Evolutionary conservation across 2,797 vertebrate genomes (phyloP), one percentile per base, ranked within the genome.

Genomic region (Mastacembelus armatus): DNA sequence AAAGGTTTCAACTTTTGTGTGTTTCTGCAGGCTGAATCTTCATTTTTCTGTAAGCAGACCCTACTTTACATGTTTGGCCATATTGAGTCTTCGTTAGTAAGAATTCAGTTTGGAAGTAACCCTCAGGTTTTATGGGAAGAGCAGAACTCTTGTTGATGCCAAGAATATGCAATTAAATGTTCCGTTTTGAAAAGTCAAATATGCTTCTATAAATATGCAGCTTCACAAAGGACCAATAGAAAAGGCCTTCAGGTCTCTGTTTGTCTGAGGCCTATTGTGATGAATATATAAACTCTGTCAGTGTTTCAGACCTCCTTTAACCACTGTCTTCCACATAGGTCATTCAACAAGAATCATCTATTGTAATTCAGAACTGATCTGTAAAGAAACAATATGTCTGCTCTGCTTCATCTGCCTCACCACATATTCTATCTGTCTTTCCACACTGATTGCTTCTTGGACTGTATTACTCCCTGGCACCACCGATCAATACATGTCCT

Each of bases 401-500:
- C n/a, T 73, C 49, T 32, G 35, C 54, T 75, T 66, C 63, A 45
- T 67, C 63, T 59, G 54, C 71, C 57, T 51, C 73, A 1, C 63
- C 60, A 51, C 71, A 7, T 44, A 65, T 45, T 72, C 69, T 14
- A 4, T 66, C 76, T 82, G 71, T 49, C 60, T 57, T 51, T 56
- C 57, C 57, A 26, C 45, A 1, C 71, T 39, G 72, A 82, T 82
- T 75, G 72, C 80, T 71, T 76, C 72, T 79, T 64, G 69, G 85
- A 58, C 83, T 89, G 88, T 85, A 88, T 85, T 85, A 71, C 84
- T 88, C 74, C 61, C 62, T 64, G 56, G 68, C 65, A 84, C 66
- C 61, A 4, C 12, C 71, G 71, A 87, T 93, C 88, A 72, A 90
- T 93, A 78, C 52, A 35, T 47, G 49, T 70, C 84, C 74, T 79